These are phyloP conservation scores for Lanistes nyassanus DNA, from an alignment of 1,140 invertebrate genomes.

Conservation along the genomic window DNA sequence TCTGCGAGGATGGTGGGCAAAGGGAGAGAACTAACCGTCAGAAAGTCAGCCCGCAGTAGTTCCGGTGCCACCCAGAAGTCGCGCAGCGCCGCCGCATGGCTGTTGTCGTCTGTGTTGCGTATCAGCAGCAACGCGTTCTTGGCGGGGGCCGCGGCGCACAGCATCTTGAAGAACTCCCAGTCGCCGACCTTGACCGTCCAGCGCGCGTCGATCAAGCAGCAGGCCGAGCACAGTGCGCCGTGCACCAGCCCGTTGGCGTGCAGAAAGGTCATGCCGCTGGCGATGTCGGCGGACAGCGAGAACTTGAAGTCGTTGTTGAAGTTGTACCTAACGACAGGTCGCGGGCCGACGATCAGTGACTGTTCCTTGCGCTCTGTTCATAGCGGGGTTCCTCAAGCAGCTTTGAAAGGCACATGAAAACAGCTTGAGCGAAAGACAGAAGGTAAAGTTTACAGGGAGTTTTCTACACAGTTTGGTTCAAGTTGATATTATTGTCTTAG, in stretches of 20 bases:
- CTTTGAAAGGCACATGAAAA: too few relatives aligned
- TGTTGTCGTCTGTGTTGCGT: not conserved
- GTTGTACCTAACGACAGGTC: constrained; percentile 34
- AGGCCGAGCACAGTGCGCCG: constrained; percentile 45
- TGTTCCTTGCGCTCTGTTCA: too few relatives aligned
- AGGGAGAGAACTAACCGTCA: not conserved
- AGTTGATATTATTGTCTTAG: too few relatives aligned
- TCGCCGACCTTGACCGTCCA: constrained; percentile 52
- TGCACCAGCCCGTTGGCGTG: constrained; percentile 48
- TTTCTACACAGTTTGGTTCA: too few relatives aligned
- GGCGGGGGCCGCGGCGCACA: not conserved
- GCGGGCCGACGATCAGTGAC: too few relatives aligned
- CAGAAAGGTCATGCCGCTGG: constrained; percentile 49
- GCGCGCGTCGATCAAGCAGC: constrained; percentile 50
- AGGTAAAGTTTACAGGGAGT: too few relatives aligned
- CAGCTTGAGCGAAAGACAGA: too few relatives aligned
- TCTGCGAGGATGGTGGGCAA: too few relatives aligned
- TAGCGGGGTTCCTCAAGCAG: too few relatives aligned
- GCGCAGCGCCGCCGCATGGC: not conserved
- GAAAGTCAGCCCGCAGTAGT: constrained; percentile 35
- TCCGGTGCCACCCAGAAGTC: constrained; percentile 54
- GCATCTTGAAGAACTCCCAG: constrained; percentile 22
- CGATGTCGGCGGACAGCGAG: constrained; percentile 45
- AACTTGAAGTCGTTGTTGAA: constrained; percentile 47
- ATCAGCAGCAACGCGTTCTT: constrained; percentile 17